These are phyloP conservation scores for Ditylenchus dipsaci DNA, from an alignment of 1,140 invertebrate species.

Conservation along the genomic window DNA sequence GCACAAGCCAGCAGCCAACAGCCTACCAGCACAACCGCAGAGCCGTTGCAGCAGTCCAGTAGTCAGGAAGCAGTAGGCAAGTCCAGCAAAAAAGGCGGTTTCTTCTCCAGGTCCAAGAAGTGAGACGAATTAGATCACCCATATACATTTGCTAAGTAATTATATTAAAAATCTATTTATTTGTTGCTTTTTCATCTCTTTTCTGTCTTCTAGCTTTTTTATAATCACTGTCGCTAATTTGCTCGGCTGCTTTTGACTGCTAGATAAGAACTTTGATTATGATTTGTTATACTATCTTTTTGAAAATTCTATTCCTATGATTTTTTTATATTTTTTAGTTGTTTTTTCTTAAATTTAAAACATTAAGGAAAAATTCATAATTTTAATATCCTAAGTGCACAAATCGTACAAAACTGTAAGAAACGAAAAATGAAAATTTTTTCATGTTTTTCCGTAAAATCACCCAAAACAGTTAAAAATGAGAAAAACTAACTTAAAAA, in stretches of 20 bases:
- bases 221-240: too few relatives aligned
- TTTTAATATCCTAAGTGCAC: too few relatives aligned
- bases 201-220: not conserved
- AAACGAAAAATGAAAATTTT: too few relatives aligned
- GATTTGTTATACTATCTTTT: constrained; percentile 2
- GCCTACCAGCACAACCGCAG: not conserved
- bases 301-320: too few relatives aligned
- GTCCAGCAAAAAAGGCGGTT: constrained; percentile 35
- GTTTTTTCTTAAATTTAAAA: too few relatives aligned
- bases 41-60: not conserved
- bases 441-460: too few relatives aligned
- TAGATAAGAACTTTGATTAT: constrained; percentile 3
- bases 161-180: not conserved
- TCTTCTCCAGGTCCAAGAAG: constrained; percentile 35
- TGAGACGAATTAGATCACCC: not conserved
- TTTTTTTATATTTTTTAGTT: too few relatives aligned
- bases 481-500: too few relatives aligned
- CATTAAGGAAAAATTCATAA: too few relatives aligned
- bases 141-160: not conserved
- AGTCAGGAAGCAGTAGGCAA: constrained; percentile 14
- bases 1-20: too few relatives aligned
- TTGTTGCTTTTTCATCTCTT: not conserved
- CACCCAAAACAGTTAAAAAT: too few relatives aligned
- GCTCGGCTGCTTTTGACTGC: not conserved
- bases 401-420: too few relatives aligned